These are phyloP conservation scores for Lobophora halterata DNA, from an alignment of 2,888 invertebrate species.

Conservation along the genomic window DNA sequence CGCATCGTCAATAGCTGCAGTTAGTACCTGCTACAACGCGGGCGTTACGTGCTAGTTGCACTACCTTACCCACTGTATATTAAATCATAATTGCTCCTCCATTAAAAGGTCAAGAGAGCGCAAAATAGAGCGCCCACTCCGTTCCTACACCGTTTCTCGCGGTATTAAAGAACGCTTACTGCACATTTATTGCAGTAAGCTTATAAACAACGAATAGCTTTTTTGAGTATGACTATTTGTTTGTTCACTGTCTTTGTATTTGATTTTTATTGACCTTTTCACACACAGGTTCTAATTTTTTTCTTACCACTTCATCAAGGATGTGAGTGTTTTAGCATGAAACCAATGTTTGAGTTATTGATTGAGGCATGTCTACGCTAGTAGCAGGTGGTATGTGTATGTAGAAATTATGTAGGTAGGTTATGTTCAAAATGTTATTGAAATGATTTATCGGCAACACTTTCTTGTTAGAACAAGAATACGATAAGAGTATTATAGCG, in stretches of 20 bases:
- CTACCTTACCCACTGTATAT: constrained; percentile 55
- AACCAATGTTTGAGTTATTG: too few species aligned
- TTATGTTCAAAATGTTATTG: constrained; percentile 10
- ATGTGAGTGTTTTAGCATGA: too few species aligned
- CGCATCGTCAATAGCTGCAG: constrained; percentile 47
- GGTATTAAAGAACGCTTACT: constrained; percentile 3
- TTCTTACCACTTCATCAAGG: too few species aligned
- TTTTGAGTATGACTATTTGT: too few species aligned
- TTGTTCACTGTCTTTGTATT: too few species aligned
- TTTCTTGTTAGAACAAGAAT: constrained; percentile 23
- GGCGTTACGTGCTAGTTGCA: constrained; percentile 41
- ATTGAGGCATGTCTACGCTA: too few species aligned
- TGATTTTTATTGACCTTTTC: background rate
- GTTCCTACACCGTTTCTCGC: constrained; percentile 24
- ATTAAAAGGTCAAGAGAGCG: constrained; percentile 49
- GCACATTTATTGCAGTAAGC: constrained; percentile 4
- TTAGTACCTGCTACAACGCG: constrained; percentile 47
- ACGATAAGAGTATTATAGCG: constrained; percentile 4
- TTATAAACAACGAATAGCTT: too few species aligned
- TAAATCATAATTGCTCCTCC: constrained; percentile 53
- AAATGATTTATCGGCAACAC: constrained; percentile 24
- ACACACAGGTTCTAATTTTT: constrained; percentile 3
- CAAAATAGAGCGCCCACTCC: constrained; percentile 41
- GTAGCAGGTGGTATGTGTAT: too few species aligned
- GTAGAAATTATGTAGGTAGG: too few species aligned